A percentile compares a stretch with the other conserved stretches of the same genome.
These are phyloP conservation scores for Agrotis ipsilon DNA, from an alignment of 2,888 invertebrate genomes.

Conservation along the genomic window DNA sequence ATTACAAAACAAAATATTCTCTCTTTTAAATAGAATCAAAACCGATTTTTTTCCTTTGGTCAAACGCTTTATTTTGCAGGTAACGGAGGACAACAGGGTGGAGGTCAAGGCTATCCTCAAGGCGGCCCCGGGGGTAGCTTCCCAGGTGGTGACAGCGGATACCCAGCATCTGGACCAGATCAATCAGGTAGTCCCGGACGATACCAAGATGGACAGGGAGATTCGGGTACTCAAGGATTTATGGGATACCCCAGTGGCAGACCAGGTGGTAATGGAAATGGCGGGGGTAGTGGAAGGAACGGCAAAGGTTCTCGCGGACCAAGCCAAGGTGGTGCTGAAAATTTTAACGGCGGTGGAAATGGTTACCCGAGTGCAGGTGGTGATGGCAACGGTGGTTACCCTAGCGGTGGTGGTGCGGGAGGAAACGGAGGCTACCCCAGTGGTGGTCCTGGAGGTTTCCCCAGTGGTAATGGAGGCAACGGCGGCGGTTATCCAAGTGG, in stretches of 20 bases:
- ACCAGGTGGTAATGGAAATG: conserved; percentile 65
- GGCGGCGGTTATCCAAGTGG: conserved; percentile 70
- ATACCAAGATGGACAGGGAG: conserved; percentile 66
- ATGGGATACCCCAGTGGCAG: conserved; percentile 72
- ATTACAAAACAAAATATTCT: neutral
- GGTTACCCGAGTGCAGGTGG: conserved; percentile 56
- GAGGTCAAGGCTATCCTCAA: conserved; percentile 74
- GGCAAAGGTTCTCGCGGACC: conserved; percentile 32
- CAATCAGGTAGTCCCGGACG: conserved; percentile 55
- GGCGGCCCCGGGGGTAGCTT: conserved; percentile 67
- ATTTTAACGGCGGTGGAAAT: conserved; percentile 51
- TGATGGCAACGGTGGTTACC: conserved; percentile 53
- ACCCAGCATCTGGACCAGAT: conserved; percentile 65
- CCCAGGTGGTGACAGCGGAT: conserved; percentile 67
- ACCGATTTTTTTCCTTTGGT: neutral
- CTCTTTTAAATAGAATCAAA: neutral
- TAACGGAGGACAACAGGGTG: conserved; percentile 64
- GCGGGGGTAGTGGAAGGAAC: conserved; percentile 52
- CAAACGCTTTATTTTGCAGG: conserved; percentile 34
- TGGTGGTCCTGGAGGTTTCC: conserved; percentile 42
- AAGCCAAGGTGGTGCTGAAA: conserved; percentile 38
- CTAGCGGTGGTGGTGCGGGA: conserved; percentile 60
- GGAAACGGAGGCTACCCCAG: conserved; percentile 44
- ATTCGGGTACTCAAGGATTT: conserved; percentile 56
- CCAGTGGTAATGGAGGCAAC: conserved; percentile 24